Conservation (phyloP, 2,113 vertebrate genomes). For the Anolis carolinensis region DNA sequence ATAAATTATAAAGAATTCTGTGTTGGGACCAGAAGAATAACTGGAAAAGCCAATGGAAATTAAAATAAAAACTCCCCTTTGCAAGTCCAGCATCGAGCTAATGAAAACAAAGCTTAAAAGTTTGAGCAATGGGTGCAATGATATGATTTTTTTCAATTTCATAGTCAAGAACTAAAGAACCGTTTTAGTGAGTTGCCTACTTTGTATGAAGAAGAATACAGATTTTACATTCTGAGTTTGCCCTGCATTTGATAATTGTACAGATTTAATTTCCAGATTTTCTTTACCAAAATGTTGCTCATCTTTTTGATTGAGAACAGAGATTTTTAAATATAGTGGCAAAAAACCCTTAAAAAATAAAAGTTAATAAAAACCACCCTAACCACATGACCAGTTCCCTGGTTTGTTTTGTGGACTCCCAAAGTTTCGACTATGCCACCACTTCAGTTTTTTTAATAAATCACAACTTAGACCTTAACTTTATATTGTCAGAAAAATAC, state of each 20-base stretch:
- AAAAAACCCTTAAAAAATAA: not conserved
- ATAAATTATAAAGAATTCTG: slow-evolving; percentile 30
- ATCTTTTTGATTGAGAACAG: not conserved
- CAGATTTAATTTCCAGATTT: not conserved
- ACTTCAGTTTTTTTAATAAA: not conserved
- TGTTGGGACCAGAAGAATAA: slow-evolving; percentile 14
- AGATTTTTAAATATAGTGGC: not conserved
- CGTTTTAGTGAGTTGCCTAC: not conserved
- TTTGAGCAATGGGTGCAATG: not conserved
- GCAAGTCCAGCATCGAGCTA: slow-evolving; percentile 15
- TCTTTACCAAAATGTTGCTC: not conserved
- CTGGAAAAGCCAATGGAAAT: slow-evolving; percentile 22
- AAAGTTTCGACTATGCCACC: not conserved
- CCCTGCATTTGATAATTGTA: not conserved
- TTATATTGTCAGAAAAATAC: not conserved
- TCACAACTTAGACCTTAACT: not conserved
- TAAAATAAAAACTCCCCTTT: slow-evolving; percentile 26
- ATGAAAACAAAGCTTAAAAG: slow-evolving; percentile 3
- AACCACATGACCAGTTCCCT: not conserved
- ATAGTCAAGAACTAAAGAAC: not conserved
- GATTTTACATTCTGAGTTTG: not conserved
- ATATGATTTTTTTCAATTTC: not conserved
- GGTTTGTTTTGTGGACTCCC: not conserved
- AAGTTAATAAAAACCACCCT: not conserved
- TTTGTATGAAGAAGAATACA: not conserved